These are phyloP conservation scores for Trachelus stipa DNA, from an alignment of 2,888 invertebrate species.

Conservation along the genomic window DNA sequence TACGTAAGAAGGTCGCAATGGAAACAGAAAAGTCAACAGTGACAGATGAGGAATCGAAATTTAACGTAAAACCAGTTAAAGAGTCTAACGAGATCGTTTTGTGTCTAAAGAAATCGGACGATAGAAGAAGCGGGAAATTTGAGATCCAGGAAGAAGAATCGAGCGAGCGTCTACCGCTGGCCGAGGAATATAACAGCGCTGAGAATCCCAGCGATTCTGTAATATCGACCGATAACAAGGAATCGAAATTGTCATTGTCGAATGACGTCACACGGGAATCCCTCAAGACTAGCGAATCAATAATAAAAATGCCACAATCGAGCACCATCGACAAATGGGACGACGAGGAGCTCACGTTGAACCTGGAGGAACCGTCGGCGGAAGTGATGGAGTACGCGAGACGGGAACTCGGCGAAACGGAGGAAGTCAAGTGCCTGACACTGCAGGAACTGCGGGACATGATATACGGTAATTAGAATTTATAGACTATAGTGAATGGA, in stretches of 20 bases:
- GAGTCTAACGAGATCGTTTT: not conserved
- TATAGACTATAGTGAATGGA: not conserved
- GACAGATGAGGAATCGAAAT: not conserved
- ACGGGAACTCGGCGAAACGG: constrained; percentile 77
- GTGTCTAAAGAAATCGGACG: not conserved
- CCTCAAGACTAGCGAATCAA: not conserved
- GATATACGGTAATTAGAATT: constrained; percentile 74
- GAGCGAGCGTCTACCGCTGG: not conserved
- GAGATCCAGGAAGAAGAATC: not conserved
- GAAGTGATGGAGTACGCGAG: constrained; percentile 77
- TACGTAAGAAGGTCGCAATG: not conserved
- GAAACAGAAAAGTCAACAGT: not conserved
- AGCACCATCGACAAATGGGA: constrained; percentile 58
- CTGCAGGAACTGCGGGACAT: constrained; percentile 79
- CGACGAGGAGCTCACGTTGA: constrained; percentile 73
- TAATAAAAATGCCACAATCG: constrained; percentile 1
- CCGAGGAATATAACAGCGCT: not conserved
- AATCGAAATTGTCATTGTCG: not conserved
- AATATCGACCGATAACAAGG: not conserved
- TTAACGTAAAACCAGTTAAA: not conserved
- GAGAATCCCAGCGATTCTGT: not conserved
- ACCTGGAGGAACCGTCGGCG: constrained; percentile 76
- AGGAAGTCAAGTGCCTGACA: constrained; percentile 75
- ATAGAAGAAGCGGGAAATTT: constrained; percentile 35
- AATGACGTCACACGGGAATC: not conserved